phyloP scores from a whole-genome alignment of 2,113 vertebrate genomes.

The Ammospiza nelsoni region DNA sequence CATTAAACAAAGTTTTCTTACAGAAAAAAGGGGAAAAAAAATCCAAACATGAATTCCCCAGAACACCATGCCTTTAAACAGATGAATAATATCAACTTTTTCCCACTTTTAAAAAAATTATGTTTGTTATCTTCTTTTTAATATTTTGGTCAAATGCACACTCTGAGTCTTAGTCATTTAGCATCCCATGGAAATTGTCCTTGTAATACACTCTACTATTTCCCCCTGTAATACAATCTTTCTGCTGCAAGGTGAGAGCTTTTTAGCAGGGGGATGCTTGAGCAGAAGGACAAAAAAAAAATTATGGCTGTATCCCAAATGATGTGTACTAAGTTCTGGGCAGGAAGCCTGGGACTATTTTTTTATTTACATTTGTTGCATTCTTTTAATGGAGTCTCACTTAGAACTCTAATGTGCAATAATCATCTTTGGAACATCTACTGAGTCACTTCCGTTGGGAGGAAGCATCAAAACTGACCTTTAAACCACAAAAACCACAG shows the following conservation, averaged over 20 bases:
- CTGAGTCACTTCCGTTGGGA: fast-evolving
- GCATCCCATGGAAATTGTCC: not conserved
- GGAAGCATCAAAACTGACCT: not conserved
- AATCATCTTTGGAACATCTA: not conserved
- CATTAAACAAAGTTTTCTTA: not conserved
- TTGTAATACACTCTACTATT: not conserved
- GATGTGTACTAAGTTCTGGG: not conserved
- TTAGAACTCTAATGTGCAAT: not conserved
- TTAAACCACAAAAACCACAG: not conserved
- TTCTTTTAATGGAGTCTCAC: not conserved
- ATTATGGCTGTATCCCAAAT: not conserved
- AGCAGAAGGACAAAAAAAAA: not conserved
- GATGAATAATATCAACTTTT: not conserved
- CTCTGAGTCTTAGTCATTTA: not conserved
- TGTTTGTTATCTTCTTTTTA: not conserved
- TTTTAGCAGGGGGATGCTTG: not conserved
- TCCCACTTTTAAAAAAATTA: not conserved
- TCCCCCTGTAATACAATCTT: not conserved
- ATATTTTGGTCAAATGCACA: not conserved
- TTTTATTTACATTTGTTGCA: not conserved
- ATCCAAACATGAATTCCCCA: not conserved
- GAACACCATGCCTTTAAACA: not conserved
- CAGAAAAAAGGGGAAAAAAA: not conserved
- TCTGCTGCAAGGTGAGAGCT: not conserved
- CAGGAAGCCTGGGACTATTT: not conserved